Base-by-base conservation (phyloP, 2,113 vertebrate species). In the Pao palembangensis region DNA sequence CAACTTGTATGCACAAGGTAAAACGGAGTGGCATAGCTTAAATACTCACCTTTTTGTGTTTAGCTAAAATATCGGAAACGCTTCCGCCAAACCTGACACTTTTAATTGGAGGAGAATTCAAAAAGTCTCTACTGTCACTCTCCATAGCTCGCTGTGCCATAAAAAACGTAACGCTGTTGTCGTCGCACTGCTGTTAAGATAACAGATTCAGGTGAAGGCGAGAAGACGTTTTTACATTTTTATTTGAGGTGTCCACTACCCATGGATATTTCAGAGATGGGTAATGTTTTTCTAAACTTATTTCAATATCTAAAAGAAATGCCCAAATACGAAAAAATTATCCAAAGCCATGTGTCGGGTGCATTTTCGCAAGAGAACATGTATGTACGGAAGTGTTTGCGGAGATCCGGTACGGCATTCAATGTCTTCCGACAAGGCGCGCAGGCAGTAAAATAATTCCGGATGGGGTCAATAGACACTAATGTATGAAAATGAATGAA, bases 61-160 rank as follows among this genome's bases (percentile, higher is more conserved):
- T 98, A 0, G 86, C 73, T 63, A 99, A 65, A 8, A 92, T 92
- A 20, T 95, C 93, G 15, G 79, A 65, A n/a, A 99, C 91, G 0
- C 80, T 91, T 0, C 93, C 92, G 38, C 96, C 96, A 67, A 99
- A 99, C 14, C 96, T 81, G 67, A 99, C 96, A 0, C 92, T 93
- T 83, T 98, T 99, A 61, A 85, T 80, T 5, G 93, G 92, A 14
- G 94, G 92, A 25, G 91, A 90, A 75, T 74, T 93, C 16, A 95
- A 20, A 81, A 96, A 96, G 54, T 95, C 94, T 62, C 91, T 82
- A 58, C 56, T 69, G 60, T 88, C 76, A 2, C 80, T 34, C 55
- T 94, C 91, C 93, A 95, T 94, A 4, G 11, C 66, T 10, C n/a
- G 8, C 21, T 11, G 49, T 5, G 1, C 17, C 17, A 5, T 3